Evolutionary conservation across 2,888 invertebrate species (phyloP).

Genomic region (Ichneumon xanthorius): DNA sequence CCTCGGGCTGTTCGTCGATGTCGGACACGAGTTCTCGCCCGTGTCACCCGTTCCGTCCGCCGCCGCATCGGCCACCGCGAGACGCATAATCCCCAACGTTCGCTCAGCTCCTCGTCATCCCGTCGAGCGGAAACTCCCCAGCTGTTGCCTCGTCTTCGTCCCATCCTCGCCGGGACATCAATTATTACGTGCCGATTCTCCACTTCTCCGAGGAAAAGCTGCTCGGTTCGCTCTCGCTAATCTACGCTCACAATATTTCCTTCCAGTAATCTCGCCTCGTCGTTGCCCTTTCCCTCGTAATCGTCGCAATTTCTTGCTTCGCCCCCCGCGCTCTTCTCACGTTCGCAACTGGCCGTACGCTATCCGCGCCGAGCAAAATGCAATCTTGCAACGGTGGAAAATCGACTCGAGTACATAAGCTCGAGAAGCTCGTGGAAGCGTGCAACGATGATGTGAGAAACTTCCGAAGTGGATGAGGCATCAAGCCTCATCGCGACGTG

Average conservation of each 20-base stretch:
- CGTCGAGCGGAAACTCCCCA: too few species aligned
- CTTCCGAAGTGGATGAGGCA: constrained; percentile 22
- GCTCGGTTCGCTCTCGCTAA: not conserved
- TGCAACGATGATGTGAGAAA: constrained; percentile 50
- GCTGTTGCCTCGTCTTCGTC: too few species aligned
- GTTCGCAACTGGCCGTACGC: not conserved
- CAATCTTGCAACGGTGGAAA: constrained; percentile 37
- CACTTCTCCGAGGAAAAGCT: not conserved
- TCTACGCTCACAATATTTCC: not conserved
- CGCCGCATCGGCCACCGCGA: not conserved
- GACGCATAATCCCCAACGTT: not conserved
- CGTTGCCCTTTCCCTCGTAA: constrained; percentile 41
- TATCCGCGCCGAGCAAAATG: constrained; percentile 10
- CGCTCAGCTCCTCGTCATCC: too few species aligned
- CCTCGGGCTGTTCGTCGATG: constrained; percentile 21
- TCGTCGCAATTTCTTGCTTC: constrained; percentile 50
- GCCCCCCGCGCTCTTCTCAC: not conserved
- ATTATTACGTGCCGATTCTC: not conserved
- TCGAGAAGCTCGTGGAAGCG: constrained; percentile 11
- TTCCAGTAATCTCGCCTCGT: not conserved
- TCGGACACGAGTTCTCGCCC: constrained; percentile 28
- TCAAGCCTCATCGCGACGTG: not conserved
- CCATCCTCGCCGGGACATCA: too few species aligned
- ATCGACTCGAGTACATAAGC: constrained; percentile 12
- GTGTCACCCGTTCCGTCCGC: constrained; percentile 26